These are phyloP conservation scores for Timema podura DNA, from an alignment of 2,888 invertebrate genomes.

Conservation along the genomic window DNA sequence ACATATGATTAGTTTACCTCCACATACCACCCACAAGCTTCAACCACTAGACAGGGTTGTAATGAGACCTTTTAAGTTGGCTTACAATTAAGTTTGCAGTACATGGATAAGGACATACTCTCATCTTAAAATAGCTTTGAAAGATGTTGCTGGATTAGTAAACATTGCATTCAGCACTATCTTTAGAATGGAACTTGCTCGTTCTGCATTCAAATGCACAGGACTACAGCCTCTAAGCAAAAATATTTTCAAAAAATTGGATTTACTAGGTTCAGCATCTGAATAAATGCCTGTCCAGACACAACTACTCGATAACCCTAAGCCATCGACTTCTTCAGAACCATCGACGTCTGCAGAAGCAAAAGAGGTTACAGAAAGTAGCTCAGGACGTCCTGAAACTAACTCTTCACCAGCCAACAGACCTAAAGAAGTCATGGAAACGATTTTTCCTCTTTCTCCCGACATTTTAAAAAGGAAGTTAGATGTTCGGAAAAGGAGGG, in stretches of 20 bases:
- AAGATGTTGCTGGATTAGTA: constrained; percentile 2
- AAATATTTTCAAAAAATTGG: neutral
- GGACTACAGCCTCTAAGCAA: neutral
- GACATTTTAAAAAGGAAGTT: too few species aligned
- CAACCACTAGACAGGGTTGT: neutral
- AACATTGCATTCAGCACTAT: neutral
- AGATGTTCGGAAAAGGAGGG: too few species aligned
- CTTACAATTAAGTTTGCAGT: neutral
- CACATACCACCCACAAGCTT: neutral
- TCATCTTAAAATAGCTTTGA: neutral
- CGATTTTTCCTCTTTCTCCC: too few species aligned
- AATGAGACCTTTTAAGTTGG: neutral
- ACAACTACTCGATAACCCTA: too few species aligned
- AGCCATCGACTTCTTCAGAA: too few species aligned
- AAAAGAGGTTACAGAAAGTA: too few species aligned
- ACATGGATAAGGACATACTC: neutral
- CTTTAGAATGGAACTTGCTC: constrained; percentile 3
- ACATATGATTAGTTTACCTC: neutral
- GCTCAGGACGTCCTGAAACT: too few species aligned
- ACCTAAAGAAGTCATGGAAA: too few species aligned
- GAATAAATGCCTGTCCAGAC: too few species aligned
- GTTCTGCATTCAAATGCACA: neutral
- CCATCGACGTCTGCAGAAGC: too few species aligned
- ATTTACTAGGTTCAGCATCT: too few species aligned
- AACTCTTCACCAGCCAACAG: too few species aligned